These are phyloP conservation scores for Orthonychiurus folsomi DNA, from an alignment of 2,888 invertebrate species.

Conservation along the genomic window DNA sequence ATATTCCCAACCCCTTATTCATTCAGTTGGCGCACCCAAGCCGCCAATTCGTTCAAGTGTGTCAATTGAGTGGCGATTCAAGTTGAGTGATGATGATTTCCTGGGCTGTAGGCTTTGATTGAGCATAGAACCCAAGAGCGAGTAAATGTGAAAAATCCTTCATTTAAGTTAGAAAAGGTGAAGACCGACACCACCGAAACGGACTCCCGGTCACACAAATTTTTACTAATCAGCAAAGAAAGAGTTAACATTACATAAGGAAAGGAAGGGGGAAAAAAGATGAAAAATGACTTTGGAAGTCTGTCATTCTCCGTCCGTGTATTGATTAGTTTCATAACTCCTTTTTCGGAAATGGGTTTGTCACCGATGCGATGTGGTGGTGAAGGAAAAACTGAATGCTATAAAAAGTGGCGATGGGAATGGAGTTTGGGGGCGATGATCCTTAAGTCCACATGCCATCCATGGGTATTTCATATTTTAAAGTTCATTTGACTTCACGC, in stretches of 20 bases:
- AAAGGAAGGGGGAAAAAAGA: conserved; percentile 36
- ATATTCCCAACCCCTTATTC: not conserved
- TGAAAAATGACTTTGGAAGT: conserved; percentile 39
- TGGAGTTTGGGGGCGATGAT: too few species aligned
- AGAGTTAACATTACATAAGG: conserved; percentile 26
- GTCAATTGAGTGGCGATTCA: not conserved
- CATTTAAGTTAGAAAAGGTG: not conserved
- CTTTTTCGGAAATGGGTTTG: conserved; percentile 14
- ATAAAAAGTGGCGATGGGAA: too few species aligned
- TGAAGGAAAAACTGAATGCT: too few species aligned
- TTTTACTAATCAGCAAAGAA: conserved; percentile 12
- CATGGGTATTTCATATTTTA: too few species aligned
- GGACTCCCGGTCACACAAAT: not conserved
- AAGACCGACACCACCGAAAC: not conserved
- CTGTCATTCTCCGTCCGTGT: conserved; percentile 31
- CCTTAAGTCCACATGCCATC: too few species aligned
- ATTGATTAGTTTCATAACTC: conserved; percentile 39
- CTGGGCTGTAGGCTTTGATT: not conserved
- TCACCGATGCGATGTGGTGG: too few species aligned
- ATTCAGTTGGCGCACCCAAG: not conserved
- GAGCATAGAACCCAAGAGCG: not conserved
- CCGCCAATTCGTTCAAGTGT: not conserved
- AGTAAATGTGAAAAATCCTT: not conserved
- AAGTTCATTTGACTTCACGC: too few species aligned
- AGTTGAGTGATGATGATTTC: not conserved